Evolutionary conservation across 2,888 invertebrate genomes (phyloP).

Genomic region (Zygothrica quintamaculata): DNA sequence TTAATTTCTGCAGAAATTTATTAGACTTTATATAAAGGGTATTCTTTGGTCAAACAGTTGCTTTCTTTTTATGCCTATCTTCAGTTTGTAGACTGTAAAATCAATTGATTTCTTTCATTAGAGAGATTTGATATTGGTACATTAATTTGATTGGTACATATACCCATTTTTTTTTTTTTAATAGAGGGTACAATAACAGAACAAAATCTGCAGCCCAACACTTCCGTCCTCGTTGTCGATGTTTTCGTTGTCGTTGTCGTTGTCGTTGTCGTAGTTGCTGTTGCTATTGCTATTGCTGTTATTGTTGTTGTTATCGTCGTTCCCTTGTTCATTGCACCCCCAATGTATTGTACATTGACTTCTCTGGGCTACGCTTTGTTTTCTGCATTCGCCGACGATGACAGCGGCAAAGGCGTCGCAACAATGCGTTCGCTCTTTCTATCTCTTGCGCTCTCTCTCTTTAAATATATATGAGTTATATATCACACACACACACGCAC

Average conservation of each 20-base stretch:
- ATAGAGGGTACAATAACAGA: slow-evolving; percentile 44
- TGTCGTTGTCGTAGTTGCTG: slow-evolving; percentile 7
- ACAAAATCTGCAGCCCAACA: slow-evolving; percentile 53
- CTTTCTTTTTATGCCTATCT: too few relatives aligned
- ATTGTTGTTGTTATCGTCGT: slow-evolving; percentile 25
- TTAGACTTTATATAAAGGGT: too few relatives aligned
- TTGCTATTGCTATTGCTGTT: slow-evolving; percentile 3
- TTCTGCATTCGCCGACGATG: slow-evolving; percentile 67
- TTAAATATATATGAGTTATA: too few relatives aligned
- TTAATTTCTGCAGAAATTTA: too few relatives aligned
- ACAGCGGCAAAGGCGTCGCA: slow-evolving; percentile 5
- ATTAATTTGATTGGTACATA: neutral
- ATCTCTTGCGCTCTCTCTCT: slow-evolving; percentile 8
- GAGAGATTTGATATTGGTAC: neutral
- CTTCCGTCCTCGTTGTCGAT: slow-evolving; percentile 39
- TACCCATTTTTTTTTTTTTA: neutral
- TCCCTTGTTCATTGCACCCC: slow-evolving; percentile 75
- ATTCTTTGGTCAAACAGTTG: too few relatives aligned
- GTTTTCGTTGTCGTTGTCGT: slow-evolving; percentile 2
- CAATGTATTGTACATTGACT: slow-evolving; percentile 81
- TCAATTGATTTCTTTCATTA: too few relatives aligned
- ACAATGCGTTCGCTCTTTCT: slow-evolving; percentile 16
- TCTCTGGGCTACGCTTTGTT: slow-evolving; percentile 80
- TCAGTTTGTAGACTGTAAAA: too few relatives aligned
- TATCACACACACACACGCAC: too few relatives aligned